These are phyloP conservation scores for Drosophila antonietae DNA, from an alignment of 2,888 invertebrate genomes.

Conservation along the genomic window DNA sequence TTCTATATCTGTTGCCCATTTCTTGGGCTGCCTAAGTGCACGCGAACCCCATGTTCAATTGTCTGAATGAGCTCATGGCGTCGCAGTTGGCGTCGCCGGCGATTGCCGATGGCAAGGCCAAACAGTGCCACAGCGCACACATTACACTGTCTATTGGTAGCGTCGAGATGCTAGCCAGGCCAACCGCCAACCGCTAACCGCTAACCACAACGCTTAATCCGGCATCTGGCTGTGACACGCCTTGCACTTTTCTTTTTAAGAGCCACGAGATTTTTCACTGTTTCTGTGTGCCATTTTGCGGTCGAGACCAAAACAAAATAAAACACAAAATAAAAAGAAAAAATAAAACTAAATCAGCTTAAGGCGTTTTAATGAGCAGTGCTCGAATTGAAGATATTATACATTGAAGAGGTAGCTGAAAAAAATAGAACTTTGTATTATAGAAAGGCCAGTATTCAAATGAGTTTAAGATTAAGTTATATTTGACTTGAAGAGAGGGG, in stretches of 20 bases:
- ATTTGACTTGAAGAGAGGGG: too few species aligned
- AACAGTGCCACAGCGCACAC: slow-evolving; percentile 11
- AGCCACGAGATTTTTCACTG: slow-evolving; percentile 46
- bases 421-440: too few species aligned
- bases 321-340: slow-evolving; percentile 16
- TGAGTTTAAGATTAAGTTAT: too few species aligned
- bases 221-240: slow-evolving; percentile 41
- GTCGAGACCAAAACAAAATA: slow-evolving; percentile 52
- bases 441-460: too few species aligned
- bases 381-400: neutral
- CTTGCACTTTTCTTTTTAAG: slow-evolving; percentile 61
- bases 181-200: slow-evolving; percentile 2
- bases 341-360: slow-evolving; percentile 2
- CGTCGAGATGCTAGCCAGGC: slow-evolving; percentile 7
- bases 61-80: slow-evolving; percentile 24
- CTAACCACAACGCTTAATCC: slow-evolving; percentile 19
- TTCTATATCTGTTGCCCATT: slow-evolving; percentile 47
- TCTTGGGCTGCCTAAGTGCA: slow-evolving; percentile 38
- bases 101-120: slow-evolving; percentile 71
- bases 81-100: slow-evolving; percentile 7
- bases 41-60: slow-evolving; percentile 59
- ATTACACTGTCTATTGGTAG: slow-evolving; percentile 30
- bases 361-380: neutral
- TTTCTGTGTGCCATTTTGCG: slow-evolving; percentile 74
- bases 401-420: too few species aligned